Base-by-base conservation (phyloP, 2,797 vertebrate species). In the Amphiprion clarkii region DNA sequence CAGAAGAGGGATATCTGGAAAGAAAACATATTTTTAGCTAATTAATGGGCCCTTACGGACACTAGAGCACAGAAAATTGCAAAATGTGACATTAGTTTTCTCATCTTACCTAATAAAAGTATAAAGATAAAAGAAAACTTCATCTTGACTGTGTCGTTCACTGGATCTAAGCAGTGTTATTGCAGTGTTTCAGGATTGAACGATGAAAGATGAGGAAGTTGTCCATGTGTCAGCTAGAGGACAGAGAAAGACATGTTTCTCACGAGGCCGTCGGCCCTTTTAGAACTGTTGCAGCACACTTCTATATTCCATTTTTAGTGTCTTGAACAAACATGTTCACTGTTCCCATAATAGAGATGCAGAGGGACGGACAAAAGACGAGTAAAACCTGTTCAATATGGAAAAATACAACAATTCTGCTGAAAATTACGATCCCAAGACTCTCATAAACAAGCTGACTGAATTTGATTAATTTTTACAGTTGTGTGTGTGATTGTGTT, bases 121-220 rank as follows among this genome's bases (percentile, higher is more conserved):
- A 94, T 27, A 17, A 92, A 74, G 60, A 90, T 49, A 67, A 90
- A 66, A 27, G 66, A 27, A 74, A 87, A 25, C 82, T 89, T 93
- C 94, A 95, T 95, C 82, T 90, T 90, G 39, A 58, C 16, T 44
- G 39, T 59, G 6, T 65, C 48, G 16, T 6, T 77, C 27, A 31
- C 33, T 4, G 19, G 68, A 65, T 36, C 23, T 61, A 44, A 46
- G 56, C 44, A 36, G 33, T 61, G 11, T 72, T 65, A 25, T 17
- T 36, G 0, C 75, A 3, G 46, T 78, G 56, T 69, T 55, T 64
- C 57, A 74, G 39, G 13, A 55, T 64, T 44, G 33, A 19, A 78
- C 73, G 7, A 57, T 25, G 31, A 39, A 68, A 82, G 42, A 78
- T 65, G 40, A 86, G 80, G 87, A 91, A 93, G 85, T 74, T 72